Evolutionary conservation across 2,888 invertebrate genomes (phyloP), one percentile per base, ranked within the genome.

Genomic region (Eristalis pertinax): DNA sequence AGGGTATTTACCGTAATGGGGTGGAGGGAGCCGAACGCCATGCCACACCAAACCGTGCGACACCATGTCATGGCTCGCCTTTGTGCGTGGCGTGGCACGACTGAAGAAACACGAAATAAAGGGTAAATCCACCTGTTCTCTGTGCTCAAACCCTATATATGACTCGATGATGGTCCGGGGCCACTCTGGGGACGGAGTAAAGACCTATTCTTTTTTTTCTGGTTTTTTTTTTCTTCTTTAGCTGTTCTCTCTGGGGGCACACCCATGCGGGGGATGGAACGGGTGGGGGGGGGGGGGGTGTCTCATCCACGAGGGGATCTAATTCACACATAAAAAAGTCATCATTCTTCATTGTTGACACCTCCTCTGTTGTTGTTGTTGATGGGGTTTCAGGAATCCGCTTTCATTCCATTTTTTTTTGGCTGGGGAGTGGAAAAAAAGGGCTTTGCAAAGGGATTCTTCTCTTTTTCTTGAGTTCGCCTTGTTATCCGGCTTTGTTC

Each of bases 321-420:
- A 75, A 83, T 79, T 87, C 78, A 72, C 86, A 87, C 83, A 87
- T 87, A 87, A 83, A 87, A 86, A 87, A 87, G 86, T 82, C 85
- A 87, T 87, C 86, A 87, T 87, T 84, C 86, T 87, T 87, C 79
- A 87, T 84, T 84, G 83, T 79, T 87, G 84, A 87, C 83, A 87
- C 86, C 83, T 87, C 63, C 67, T 56, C 41, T 75, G 78, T 83
- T 74, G 50, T 5, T 19, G 50, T 19, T n/a, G 43, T 32, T 32
- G 74, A 77, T 78, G 50, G 65, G 70, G 75, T 65, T 79, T 43
- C 68, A 60, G 79, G 56, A 79, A 50, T 50, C 50, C 50, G 50
- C 50, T 50, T 72, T 64, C 43, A 58, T 75, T 68, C 3, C 32
- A n/a, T 50, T 35, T 35, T 50, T 26, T 26, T 26, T 26, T 26